A percentile compares a stretch with the other conserved stretches of the same genome.
phyloP scores from a whole-genome alignment of 2,113 vertebrate genomes.

The Xyliphius kryptos region DNA sequence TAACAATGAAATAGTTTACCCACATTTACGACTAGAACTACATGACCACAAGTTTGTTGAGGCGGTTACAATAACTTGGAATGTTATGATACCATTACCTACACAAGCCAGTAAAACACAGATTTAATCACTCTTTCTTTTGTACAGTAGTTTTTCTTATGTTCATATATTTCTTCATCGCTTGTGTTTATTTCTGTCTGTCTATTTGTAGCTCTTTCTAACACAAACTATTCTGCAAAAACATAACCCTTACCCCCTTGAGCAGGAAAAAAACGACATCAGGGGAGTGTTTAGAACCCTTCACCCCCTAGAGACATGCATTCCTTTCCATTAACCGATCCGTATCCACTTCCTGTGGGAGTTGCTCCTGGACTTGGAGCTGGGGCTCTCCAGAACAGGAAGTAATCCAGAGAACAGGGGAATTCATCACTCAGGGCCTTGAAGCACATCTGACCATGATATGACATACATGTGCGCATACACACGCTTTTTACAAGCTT shows the following conservation, averaged over 20 bases:
- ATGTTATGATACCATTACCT: too few species aligned
- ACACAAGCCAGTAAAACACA: too few species aligned
- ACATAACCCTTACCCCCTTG: conserved; percentile 29
- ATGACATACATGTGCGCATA: too few species aligned
- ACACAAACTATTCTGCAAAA: conserved; percentile 37
- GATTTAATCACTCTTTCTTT: too few species aligned
- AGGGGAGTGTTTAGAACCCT: conserved; percentile 37
- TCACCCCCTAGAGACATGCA: conserved; percentile 32
- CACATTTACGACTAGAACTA: too few species aligned
- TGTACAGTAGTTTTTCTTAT: too few species aligned
- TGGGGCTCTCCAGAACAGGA: conserved; percentile 44
- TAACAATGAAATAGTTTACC: too few species aligned
- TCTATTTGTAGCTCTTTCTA: conserved; percentile 30
- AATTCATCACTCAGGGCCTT: conserved; percentile 40
- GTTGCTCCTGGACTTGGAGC: conserved; percentile 29
- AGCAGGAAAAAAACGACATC: conserved; percentile 25
- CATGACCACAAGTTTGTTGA: too few species aligned
- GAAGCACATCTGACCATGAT: conserved; percentile 34
- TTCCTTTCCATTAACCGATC: conserved; percentile 45
- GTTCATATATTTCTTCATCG: too few species aligned
- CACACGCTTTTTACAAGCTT: too few species aligned
- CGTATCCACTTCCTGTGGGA: conserved; percentile 45
- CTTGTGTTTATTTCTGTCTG: conserved; percentile 36
- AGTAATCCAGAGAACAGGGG: conserved; percentile 43
- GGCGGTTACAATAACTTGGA: too few species aligned